These are phyloP conservation scores for Metalampra italica DNA, from an alignment of 2,888 invertebrate species.

Conservation along the genomic window DNA sequence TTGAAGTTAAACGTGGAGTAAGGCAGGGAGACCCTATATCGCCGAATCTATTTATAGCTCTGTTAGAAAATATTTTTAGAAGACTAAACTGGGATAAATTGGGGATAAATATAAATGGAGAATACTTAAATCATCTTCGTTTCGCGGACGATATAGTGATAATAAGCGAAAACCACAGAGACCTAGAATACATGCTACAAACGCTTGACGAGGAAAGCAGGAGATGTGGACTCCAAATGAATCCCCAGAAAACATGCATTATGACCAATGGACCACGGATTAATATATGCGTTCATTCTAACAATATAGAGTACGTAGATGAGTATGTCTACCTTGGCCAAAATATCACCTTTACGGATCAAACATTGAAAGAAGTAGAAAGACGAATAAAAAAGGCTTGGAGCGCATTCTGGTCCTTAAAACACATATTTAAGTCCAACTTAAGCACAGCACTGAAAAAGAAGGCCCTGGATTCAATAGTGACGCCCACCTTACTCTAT, in stretches of 20 bases:
- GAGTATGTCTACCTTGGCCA: too few species aligned
- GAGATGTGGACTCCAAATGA: constrained; percentile 6
- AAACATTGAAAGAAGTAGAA: too few species aligned
- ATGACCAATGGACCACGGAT: too few species aligned
- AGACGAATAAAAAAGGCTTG: too few species aligned
- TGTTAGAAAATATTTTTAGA: constrained; percentile 4
- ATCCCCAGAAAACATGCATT: constrained; percentile 2
- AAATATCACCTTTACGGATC: too few species aligned
- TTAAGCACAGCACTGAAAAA: too few species aligned
- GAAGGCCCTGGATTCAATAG: too few species aligned
- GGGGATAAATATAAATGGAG: constrained; percentile 7
- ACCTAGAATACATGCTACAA: constrained; percentile 6
- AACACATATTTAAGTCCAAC: too few species aligned
- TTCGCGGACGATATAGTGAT: constrained; percentile 10
- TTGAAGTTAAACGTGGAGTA: too few species aligned
- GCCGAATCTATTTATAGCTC: not conserved
- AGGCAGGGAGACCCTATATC: not conserved
- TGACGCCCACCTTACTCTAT: too few species aligned
- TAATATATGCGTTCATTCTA: too few species aligned
- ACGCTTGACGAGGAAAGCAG: constrained; percentile 1
- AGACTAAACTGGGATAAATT: constrained; percentile 1
- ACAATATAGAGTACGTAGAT: too few species aligned
- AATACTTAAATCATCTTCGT: constrained; percentile 6
- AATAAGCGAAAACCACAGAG: not conserved
- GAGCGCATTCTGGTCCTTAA: constrained; percentile 1